These are phyloP conservation scores for Pycnomerus fuliginosus DNA, from an alignment of 2,888 invertebrate genomes.

Conservation along the genomic window DNA sequence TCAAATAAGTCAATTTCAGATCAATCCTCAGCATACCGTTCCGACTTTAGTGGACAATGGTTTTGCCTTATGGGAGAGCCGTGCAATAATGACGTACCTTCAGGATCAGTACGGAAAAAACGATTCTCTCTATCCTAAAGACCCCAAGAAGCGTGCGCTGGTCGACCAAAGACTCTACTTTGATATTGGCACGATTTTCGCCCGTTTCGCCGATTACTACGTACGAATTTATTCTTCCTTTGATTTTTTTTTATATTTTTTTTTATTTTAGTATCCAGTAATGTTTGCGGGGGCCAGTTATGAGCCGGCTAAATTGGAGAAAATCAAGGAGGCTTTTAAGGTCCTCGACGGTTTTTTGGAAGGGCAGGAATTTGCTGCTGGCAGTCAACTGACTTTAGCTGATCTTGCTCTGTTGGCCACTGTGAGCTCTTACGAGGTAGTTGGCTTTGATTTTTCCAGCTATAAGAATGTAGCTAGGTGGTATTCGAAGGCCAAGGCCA, in stretches of 20 bases:
- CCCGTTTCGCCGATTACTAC: conserved; percentile 69
- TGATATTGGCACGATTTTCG: conserved; percentile 74
- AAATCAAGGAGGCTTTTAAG: conserved; percentile 66
- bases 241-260: conserved; percentile 3
- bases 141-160: conserved; percentile 71
- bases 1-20: conserved; percentile 51
- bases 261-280: conserved; percentile 44
- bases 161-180: conserved; percentile 81
- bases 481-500: conserved; percentile 59
- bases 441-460: conserved; percentile 63
- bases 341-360: conserved; percentile 73
- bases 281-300: conserved; percentile 51
- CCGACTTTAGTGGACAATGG: conserved; percentile 84
- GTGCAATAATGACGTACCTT: conserved; percentile 79
- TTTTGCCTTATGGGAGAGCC: conserved; percentile 79
- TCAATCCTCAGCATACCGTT: conserved; percentile 82
- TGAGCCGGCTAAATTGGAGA: conserved; percentile 67
- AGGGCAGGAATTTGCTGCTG: conserved; percentile 70
- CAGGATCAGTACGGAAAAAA: conserved; percentile 78
- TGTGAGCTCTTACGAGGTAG: conserved; percentile 69
- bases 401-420: conserved; percentile 70
- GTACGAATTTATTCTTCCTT: conserved; percentile 53
- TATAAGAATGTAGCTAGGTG: conserved; percentile 68
- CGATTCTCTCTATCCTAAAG: conserved; percentile 74
- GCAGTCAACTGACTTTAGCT: conserved; percentile 72